Percentiles rank a stretch among this genome's conserved stretches.
Conservation (phyloP, 2,888 invertebrate species). For the Falcaria lacertinaria region DNA sequence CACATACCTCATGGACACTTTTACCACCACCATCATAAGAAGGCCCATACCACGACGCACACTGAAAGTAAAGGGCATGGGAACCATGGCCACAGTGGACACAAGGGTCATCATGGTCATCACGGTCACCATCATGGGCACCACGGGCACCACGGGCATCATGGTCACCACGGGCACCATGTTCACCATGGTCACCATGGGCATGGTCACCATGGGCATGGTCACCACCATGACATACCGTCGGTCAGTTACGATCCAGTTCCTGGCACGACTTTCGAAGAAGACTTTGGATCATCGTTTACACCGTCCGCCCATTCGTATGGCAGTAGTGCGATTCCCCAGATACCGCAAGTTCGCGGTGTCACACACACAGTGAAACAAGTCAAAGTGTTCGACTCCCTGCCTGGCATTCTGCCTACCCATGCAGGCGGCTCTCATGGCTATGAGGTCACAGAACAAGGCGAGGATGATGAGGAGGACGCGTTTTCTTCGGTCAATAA, state of each 20-base stretch:
- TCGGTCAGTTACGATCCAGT: slow-evolving; percentile 37
- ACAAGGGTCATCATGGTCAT: slow-evolving; percentile 26
- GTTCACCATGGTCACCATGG: slow-evolving; percentile 31
- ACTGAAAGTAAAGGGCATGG: slow-evolving; percentile 40
- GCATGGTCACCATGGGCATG: slow-evolving; percentile 25
- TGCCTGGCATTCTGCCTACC: slow-evolving; percentile 49
- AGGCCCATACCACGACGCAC: slow-evolving; percentile 44
- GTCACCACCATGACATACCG: slow-evolving; percentile 34
- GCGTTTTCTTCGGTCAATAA: slow-evolving; percentile 53
- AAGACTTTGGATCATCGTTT: slow-evolving; percentile 44
- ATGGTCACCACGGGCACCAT: slow-evolving; percentile 22
- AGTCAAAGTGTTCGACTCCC: slow-evolving; percentile 63
- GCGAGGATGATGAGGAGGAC: slow-evolving; percentile 57
- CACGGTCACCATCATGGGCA: neutral
- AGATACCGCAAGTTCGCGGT: slow-evolving; percentile 39
- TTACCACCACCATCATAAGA: slow-evolving; percentile 59
- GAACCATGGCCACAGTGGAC: slow-evolving; percentile 7
- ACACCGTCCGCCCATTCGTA: slow-evolving; percentile 42
- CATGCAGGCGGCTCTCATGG: slow-evolving; percentile 33
- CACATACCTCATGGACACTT: slow-evolving; percentile 48
- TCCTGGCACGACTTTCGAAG: slow-evolving; percentile 43
- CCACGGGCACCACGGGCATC: slow-evolving; percentile 19
- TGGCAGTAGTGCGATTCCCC: slow-evolving; percentile 27
- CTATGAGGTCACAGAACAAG: slow-evolving; percentile 68
- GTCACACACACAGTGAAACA: slow-evolving; percentile 62